These are phyloP conservation scores for Nothobranchius furzeri DNA, from an alignment of 2,113 vertebrate species.

Conservation along the genomic window DNA sequence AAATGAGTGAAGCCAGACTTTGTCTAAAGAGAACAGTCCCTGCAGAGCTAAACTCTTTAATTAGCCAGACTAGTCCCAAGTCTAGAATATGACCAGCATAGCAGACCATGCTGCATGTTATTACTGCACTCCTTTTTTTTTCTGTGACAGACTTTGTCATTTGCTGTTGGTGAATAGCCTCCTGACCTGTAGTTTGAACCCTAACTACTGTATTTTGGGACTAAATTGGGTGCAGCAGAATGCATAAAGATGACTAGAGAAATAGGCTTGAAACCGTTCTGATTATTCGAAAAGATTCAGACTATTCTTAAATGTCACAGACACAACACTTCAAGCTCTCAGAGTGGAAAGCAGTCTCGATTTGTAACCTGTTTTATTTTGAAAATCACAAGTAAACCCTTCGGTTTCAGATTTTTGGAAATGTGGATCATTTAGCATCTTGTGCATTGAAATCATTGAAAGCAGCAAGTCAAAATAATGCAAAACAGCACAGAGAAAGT, in stretches of 20 bases:
- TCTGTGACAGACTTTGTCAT: slow-evolving; percentile 1
- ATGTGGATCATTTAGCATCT: slow-evolving; percentile 16
- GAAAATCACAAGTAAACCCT: background rate
- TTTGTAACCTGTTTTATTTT: slow-evolving; percentile 5
- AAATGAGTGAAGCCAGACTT: background rate
- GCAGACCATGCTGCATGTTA: background rate
- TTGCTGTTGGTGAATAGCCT: background rate
- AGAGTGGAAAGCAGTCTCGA: background rate
- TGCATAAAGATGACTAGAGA: background rate
- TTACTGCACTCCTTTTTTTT: background rate
- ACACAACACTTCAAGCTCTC: background rate
- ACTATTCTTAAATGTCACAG: background rate
- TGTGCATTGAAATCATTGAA: slow-evolving; percentile 1
- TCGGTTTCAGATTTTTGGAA: slow-evolving; percentile 2
- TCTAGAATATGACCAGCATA: background rate
- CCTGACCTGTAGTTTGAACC: background rate
- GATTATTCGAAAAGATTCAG: background rate
- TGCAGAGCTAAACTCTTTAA: background rate
- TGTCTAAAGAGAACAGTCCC: background rate
- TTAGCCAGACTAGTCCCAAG: background rate
- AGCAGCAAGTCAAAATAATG: slow-evolving; percentile 3
- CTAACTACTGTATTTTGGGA: background rate
- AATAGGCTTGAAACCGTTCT: background rate
- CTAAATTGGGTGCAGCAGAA: background rate
- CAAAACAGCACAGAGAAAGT: slow-evolving; percentile 8